Percentiles rank a stretch among this genome's conserved stretches.
Conservation (phyloP, 2,888 invertebrate genomes). For the Fabriciana adippe region DNA sequence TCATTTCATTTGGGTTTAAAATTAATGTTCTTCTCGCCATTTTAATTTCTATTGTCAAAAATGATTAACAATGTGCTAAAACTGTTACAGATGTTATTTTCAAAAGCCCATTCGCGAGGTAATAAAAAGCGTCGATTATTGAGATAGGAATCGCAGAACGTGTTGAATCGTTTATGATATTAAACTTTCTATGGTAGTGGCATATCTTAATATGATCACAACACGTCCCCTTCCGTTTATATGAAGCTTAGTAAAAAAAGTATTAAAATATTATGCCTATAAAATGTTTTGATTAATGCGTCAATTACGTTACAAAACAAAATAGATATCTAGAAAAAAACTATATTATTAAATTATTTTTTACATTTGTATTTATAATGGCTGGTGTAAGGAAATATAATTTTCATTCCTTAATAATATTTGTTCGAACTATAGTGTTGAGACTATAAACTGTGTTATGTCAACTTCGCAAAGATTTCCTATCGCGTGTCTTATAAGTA, state of each 20-base stretch:
- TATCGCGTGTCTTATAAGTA: too few species aligned
- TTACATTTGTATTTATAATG: too few species aligned
- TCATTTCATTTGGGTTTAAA: not conserved
- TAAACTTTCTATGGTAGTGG: constrained; percentile 62
- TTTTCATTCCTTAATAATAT: too few species aligned
- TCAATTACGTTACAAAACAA: constrained; percentile 3
- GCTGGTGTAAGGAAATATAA: too few species aligned
- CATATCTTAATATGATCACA: constrained; percentile 72
- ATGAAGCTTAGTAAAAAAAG: constrained; percentile 40
- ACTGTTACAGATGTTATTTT: constrained; percentile 68
- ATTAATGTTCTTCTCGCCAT: constrained; percentile 25
- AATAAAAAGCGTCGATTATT: constrained; percentile 61
- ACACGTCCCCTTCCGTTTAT: constrained; percentile 54
- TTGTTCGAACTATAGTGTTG: too few species aligned
- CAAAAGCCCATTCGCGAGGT: constrained; percentile 71
- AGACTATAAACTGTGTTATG: too few species aligned
- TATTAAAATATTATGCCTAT: constrained; percentile 23
- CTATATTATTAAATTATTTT: too few species aligned
- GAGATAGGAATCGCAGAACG: constrained; percentile 69
- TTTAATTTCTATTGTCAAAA: constrained; percentile 46
- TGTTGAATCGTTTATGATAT: constrained; percentile 67
- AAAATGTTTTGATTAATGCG: constrained; percentile 15
- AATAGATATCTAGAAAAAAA: too few species aligned
- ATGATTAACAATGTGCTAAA: constrained; percentile 59
- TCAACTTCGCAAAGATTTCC: too few species aligned